Conservation (phyloP, 2,113 vertebrate species). For the Brachyhypopomus occidentalis region DNA sequence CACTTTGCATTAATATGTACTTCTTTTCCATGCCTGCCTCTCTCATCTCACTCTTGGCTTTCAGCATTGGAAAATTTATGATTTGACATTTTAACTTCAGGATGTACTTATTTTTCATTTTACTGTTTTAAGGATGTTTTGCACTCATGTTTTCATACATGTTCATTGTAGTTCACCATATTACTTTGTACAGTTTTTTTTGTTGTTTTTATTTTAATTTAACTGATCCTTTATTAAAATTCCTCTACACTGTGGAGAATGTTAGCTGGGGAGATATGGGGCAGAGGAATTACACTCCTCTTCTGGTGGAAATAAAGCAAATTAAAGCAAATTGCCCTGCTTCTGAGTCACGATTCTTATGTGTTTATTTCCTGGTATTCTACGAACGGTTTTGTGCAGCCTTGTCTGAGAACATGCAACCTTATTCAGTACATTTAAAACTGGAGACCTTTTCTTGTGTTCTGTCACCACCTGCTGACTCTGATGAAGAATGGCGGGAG, state of each 20-base stretch:
- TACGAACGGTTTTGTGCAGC: too few relatives aligned
- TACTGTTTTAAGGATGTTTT: constrained; percentile 47
- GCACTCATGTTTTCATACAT: constrained; percentile 53
- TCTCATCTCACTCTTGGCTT: constrained; percentile 40
- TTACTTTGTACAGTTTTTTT: constrained; percentile 55
- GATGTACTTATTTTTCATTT: constrained; percentile 35
- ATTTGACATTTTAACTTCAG: background rate
- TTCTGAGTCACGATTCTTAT: background rate
- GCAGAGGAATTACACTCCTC: constrained; percentile 51
- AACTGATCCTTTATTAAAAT: constrained; percentile 47
- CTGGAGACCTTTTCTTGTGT: constrained; percentile 33
- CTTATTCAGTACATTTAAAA: too few relatives aligned
- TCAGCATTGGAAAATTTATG: background rate
- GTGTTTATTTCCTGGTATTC: too few relatives aligned
- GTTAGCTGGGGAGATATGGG: constrained; percentile 41
- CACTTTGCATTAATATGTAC: constrained; percentile 19
- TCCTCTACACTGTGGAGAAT: constrained; percentile 43
- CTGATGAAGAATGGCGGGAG: constrained; percentile 29
- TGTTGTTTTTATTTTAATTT: constrained; percentile 53
- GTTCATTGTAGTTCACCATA: constrained; percentile 41
- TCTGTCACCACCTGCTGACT: constrained; percentile 69
- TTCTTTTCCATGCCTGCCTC: constrained; percentile 9
- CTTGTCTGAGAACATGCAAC: too few relatives aligned
- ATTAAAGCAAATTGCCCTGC: constrained; percentile 14
- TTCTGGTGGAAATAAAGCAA: constrained; percentile 62